Evolutionary conservation across 2,797 vertebrate species (phyloP).

Genomic region (Karalla daura): DNA sequence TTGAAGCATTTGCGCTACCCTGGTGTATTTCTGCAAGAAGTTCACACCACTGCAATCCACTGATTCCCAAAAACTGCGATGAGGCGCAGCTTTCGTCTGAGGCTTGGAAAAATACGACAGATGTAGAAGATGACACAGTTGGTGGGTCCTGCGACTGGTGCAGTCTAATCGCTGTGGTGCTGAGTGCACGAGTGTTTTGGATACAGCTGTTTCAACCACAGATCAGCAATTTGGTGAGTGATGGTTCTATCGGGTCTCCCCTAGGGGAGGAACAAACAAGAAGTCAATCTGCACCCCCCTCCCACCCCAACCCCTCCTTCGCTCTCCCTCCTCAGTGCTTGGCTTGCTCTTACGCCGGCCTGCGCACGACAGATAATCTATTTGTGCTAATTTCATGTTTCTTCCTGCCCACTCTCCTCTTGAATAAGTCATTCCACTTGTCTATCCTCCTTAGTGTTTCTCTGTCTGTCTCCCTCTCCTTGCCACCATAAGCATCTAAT

Average conservation of each 20-base stretch:
- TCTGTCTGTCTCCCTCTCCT: conserved; percentile 33
- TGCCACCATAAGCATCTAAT: conserved; percentile 61
- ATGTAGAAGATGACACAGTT: conserved; percentile 37
- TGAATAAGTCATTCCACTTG: conserved; percentile 83
- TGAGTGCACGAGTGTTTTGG: conserved; percentile 57
- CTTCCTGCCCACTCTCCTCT: conserved; percentile 72
- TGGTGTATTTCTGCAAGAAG: conserved; percentile 6
- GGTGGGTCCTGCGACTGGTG: conserved; percentile 36
- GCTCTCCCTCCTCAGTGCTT: conserved; percentile 60
- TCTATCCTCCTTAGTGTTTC: conserved; percentile 67
- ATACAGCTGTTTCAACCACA: conserved; percentile 75
- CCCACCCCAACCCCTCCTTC: conserved; percentile 1
- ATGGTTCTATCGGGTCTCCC: conserved; percentile 79
- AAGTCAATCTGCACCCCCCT: conserved; percentile 76
- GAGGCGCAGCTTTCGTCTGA: conserved; percentile 13
- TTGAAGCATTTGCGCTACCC: not conserved
- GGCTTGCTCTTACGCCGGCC: conserved; percentile 71
- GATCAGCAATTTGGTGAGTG: conserved; percentile 82
- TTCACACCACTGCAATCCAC: not conserved
- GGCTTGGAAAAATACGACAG: conserved; percentile 15
- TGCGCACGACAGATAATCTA: conserved; percentile 84
- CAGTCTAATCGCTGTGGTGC: conserved; percentile 62
- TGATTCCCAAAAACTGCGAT: not conserved
- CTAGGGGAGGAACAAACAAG: conserved; percentile 75
- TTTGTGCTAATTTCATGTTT: conserved; percentile 87